These are phyloP conservation scores for Eilema caniola DNA, from an alignment of 2,888 invertebrate species.

Conservation along the genomic window DNA sequence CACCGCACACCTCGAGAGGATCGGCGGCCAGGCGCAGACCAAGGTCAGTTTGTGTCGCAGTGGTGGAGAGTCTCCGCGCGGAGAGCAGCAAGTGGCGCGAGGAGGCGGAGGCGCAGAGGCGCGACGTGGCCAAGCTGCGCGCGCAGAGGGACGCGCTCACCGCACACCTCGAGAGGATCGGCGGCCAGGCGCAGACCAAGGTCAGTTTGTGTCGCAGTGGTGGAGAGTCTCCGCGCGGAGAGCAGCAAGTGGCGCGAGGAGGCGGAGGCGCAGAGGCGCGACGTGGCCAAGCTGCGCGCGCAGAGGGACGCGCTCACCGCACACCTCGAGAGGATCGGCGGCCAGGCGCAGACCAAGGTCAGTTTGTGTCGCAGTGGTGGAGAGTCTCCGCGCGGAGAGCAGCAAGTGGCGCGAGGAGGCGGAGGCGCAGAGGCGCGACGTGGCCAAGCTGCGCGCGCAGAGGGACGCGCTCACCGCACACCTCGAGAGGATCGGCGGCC, in stretches of 20 bases:
- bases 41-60: slow-evolving; percentile 62
- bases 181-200: slow-evolving; percentile 58
- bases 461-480: slow-evolving; percentile 89
- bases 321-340: slow-evolving; percentile 87
- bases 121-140: slow-evolving; percentile 82
- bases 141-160: slow-evolving; percentile 89
- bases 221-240: slow-evolving; percentile 82
- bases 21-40: slow-evolving; percentile 56
- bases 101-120: slow-evolving; percentile 84
- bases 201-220: slow-evolving; percentile 55
- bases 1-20: slow-evolving; percentile 89
- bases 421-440: slow-evolving; percentile 82
- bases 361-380: slow-evolving; percentile 58
- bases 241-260: slow-evolving; percentile 88
- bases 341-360: slow-evolving; percentile 62
- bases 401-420: slow-evolving; percentile 88
- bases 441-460: slow-evolving; percentile 79
- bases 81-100: slow-evolving; percentile 87
- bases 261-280: slow-evolving; percentile 82
- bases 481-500: slow-evolving; percentile 82
- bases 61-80: slow-evolving; percentile 76
- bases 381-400: slow-evolving; percentile 83
- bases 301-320: slow-evolving; percentile 89
- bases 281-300: slow-evolving; percentile 79
- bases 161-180: slow-evolving; percentile 88